Base-by-base conservation (phyloP, 2,888 invertebrate genomes). In the Tachina grossa region DNA sequence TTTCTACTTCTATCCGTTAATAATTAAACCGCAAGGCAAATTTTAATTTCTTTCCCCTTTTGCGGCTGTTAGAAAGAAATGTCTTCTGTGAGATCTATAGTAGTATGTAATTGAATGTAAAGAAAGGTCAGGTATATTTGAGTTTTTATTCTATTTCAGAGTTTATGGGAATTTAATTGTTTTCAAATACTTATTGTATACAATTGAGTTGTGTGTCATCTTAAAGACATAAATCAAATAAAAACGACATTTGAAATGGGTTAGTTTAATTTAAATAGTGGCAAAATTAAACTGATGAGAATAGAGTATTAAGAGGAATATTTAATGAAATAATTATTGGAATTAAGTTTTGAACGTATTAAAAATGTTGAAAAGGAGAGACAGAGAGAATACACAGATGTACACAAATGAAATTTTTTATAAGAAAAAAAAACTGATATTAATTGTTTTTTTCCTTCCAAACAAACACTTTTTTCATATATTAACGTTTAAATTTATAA, bases 171-270 rank as follows among this genome's bases (percentile, higher is more conserved):
- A 85, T 85, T 80, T 80, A 85, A 83, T 83, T 83, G 79, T 79
- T 69, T 79, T 16, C 19, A 22, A 68, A 49, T 69, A 59, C 47
- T 45, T 43, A 66, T 76, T 83, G 9, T 57, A 71, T 51, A 80
- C 91, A 91, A 91, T 90, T 90, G 89, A 90, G 90, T 90, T 85
- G 72, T 83, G 85, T 76, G 83, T 72, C 83, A 66, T 76, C 57
- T 79, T 79, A 83, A 13, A 53, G 78, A 78, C 43, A 90, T 91
- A 91, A 91, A 91, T 91, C 90, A 91, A 89, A 77, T 88, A 88
- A 86, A 87, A 83, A 87, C 89, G 91, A 91, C 91, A 89, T 88
- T 88, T 91, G 90, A 91, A 91, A 90, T 90, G 90, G 91, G 91
- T 91, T 90, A 55, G 90, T 91, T 90, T 63, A 63, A 72, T 45